Conservation (phyloP, 2,797 vertebrate genomes). For the Leptodactylus fallax region DNA sequence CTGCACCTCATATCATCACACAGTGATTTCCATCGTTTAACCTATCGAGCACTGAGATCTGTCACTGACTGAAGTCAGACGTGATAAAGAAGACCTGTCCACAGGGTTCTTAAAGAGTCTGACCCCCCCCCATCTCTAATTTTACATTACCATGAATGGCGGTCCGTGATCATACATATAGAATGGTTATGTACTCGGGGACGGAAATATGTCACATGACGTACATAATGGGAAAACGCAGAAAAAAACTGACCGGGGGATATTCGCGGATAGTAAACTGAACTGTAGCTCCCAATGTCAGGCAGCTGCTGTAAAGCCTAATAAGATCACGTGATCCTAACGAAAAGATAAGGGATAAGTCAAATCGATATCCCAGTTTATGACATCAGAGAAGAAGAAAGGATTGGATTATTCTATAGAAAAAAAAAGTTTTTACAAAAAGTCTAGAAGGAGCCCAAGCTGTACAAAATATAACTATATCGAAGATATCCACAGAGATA, state of each 20-base stretch:
- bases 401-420: too few species aligned
- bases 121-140: background rate
- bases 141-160: conserved; percentile 2
- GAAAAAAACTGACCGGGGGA: background rate
- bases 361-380: too few species aligned
- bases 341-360: too few species aligned
- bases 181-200: too few species aligned
- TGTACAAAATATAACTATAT: too few species aligned
- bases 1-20: too few species aligned
- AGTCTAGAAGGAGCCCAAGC: too few species aligned
- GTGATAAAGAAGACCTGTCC: background rate
- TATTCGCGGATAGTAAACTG: background rate
- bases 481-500: too few species aligned
- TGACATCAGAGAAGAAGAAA: too few species aligned
- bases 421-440: too few species aligned
- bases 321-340: background rate
- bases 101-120: background rate
- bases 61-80: conserved; percentile 1
- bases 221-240: background rate
- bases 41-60: background rate
- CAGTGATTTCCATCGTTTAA: conserved; percentile 18
- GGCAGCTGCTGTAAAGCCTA: background rate
- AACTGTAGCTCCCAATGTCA: background rate
- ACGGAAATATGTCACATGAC: background rate
- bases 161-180: background rate